Base-by-base conservation (phyloP, 2,888 invertebrate species). In the Brachynemurus nebulosus region DNA sequence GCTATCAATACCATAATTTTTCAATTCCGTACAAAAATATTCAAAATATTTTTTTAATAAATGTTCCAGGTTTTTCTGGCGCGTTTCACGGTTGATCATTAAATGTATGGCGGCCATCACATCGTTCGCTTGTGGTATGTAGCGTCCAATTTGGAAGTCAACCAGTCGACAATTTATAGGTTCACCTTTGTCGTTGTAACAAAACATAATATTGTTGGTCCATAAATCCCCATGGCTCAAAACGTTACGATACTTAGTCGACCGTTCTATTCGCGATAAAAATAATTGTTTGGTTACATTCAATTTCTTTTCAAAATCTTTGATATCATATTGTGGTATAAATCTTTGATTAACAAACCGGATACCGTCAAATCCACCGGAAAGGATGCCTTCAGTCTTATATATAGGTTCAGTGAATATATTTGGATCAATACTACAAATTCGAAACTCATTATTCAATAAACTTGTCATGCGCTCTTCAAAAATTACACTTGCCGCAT, bases 141-240 rank as follows among this genome's bases (percentile, higher is more conserved):
- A 37, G 2, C 37, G 37, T 6, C 18, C 12, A 19, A 16, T 12
- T 37, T 37, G 37, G 19, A 37, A 37, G 11, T 37, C 37, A 12
- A 37, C 19, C 9, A 37, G 12, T 16, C 19, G 12, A 18, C 18
- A 18, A 19, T 37, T n/a, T 37, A 37, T 20, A 8, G 20, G 19
- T 37, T 37, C 19, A 11, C 17, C 20, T 18, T 37, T 9, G 3
- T 16, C 18, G 19, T 37, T 17, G n/a, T 37, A 37, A 12, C n/a
- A 19, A n/a, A 37, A 37, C 37, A 37, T 37, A 3, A 17, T 17
- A 37, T 37, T 37, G 4, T 18, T 37, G 6, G 19, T 8, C 37
- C 37, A 37, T 18, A 37, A 37, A 37, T 37, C 37, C 1, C 37
- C 20, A 20, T 37, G 37, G 7, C 19, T 37, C 17, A 37, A 37